Evolutionary conservation across 1,140 invertebrate species (phyloP).

Genomic region (Acromyrmex heyeri): DNA sequence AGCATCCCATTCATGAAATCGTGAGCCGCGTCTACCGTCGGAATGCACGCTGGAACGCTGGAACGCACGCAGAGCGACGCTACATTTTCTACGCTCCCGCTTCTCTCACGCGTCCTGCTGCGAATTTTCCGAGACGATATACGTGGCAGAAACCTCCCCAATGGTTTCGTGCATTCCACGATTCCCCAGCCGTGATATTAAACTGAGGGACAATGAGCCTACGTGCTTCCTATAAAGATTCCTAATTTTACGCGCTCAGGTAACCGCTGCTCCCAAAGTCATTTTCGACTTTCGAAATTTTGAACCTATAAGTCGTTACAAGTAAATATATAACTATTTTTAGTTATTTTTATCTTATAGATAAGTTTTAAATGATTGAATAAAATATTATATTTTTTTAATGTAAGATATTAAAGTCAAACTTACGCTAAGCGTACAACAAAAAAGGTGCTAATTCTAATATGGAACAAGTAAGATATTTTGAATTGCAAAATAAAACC

Average conservation of each 20-base stretch:
- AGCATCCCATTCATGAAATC: slow-evolving; percentile 77
- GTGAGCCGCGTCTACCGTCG: slow-evolving; percentile 46
- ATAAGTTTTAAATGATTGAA: not conserved
- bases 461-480: not conserved
- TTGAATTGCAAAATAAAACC: not conserved
- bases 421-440: not conserved
- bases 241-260: slow-evolving; percentile 10
- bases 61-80: slow-evolving; percentile 40
- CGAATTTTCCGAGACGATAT: slow-evolving; percentile 35
- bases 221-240: slow-evolving; percentile 10
- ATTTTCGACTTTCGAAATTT: slow-evolving; percentile 2
- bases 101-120: not conserved
- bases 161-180: slow-evolving; percentile 43
- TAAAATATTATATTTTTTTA: not conserved
- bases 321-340: not conserved
- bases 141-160: slow-evolving; percentile 4
- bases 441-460: not conserved
- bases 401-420: not conserved
- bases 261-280: not conserved
- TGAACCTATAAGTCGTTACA: not conserved
- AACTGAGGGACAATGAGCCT: slow-evolving; percentile 39
- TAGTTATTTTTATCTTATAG: not conserved
- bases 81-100: slow-evolving; percentile 12
- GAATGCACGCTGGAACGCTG: slow-evolving; percentile 41
- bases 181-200: slow-evolving; percentile 14